Conservation (phyloP, 1,140 invertebrate species). For the Pachyrhynchus sulphureomaculatus region DNA sequence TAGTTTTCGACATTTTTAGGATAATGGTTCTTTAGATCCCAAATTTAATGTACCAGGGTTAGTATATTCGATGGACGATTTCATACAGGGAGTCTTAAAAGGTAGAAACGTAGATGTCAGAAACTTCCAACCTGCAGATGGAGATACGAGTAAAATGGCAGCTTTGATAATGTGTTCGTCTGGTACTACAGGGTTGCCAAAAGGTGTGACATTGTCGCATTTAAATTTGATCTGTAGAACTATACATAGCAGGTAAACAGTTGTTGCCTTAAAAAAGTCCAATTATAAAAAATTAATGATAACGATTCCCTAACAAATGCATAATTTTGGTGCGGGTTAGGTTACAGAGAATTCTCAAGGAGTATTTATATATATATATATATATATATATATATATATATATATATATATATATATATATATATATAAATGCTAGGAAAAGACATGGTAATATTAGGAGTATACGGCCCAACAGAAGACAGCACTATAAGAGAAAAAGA, state of each 20-base stretch:
- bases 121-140: slow-evolving; percentile 21
- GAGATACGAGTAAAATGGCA: slow-evolving; percentile 33
- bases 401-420: no score
- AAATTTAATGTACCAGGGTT: not conserved
- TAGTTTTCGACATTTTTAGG: no score
- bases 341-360: no score
- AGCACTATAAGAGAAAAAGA: no score
- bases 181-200: slow-evolving; percentile 75
- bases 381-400: no score
- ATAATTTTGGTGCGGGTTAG: no score
- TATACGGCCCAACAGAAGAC: no score
- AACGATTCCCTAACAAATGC: not conserved
- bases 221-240: slow-evolving; percentile 48
- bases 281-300: not conserved
- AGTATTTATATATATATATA: no score
- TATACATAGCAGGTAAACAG: no score
- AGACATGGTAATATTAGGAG: no score
- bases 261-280: not conserved
- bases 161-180: slow-evolving; percentile 56
- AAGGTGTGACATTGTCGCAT: slow-evolving; percentile 76
- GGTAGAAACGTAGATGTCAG: slow-evolving; percentile 5
- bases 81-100: slow-evolving; percentile 19
- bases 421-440: no score
- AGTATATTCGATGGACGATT: slow-evolving; percentile 25
- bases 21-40: not conserved